Conservation (phyloP, 2,797 vertebrate species). For the Sebastolobus alascanus region DNA sequence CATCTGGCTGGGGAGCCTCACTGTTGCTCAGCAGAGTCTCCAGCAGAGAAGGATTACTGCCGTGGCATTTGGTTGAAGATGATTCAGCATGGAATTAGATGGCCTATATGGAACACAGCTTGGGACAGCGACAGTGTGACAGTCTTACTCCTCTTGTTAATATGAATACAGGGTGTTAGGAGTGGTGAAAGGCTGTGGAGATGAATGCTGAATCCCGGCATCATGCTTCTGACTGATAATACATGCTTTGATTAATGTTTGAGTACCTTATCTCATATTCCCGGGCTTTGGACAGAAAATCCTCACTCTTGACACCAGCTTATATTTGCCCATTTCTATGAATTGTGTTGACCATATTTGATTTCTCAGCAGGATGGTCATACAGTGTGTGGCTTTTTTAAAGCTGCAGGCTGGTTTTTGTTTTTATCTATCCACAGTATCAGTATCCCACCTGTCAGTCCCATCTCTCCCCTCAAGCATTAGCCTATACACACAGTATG, state of each 20-base stretch:
- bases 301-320: constrained; percentile 22
- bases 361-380: constrained; percentile 23
- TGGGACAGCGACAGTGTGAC: constrained; percentile 60
- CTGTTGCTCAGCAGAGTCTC: constrained; percentile 69
- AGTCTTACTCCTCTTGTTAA: constrained; percentile 50
- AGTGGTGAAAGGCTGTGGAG: constrained; percentile 43
- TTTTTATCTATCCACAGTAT: constrained; percentile 19
- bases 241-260: constrained; percentile 66
- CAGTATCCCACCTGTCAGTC: neutral
- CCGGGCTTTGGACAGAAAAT: constrained; percentile 37
- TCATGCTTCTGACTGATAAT: constrained; percentile 56
- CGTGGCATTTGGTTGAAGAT: constrained; percentile 76
- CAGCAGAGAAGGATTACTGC: constrained; percentile 74
- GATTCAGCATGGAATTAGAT: constrained; percentile 78
- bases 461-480: neutral
- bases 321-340: constrained; percentile 35
- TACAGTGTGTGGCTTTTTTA: constrained; percentile 14
- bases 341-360: constrained; percentile 29
- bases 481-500: neutral
- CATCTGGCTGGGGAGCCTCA: constrained; percentile 73
- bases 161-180: constrained; percentile 53
- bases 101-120: constrained; percentile 67
- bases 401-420: constrained; percentile 21
- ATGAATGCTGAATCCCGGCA: constrained; percentile 49
- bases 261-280: constrained; percentile 59